phyloP scores from a whole-genome alignment of 2,113 vertebrate species.

The Perognathus longimembris region DNA sequence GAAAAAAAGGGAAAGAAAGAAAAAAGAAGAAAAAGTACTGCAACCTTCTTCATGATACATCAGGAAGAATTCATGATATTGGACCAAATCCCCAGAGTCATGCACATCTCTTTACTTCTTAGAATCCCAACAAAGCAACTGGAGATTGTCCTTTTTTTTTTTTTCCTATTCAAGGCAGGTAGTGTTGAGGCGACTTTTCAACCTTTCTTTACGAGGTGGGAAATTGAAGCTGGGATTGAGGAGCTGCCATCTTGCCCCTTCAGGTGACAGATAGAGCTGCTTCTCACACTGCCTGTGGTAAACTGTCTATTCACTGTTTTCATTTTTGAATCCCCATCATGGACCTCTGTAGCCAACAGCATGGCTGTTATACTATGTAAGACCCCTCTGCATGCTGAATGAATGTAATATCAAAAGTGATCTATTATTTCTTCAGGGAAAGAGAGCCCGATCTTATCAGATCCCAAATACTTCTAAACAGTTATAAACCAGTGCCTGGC shows the following conservation, averaged over 20 bases:
- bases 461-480: background rate
- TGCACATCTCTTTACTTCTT: background rate
- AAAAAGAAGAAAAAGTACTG: background rate
- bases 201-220: background rate
- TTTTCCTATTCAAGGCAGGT: background rate
- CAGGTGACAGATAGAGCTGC: background rate
- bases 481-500: background rate
- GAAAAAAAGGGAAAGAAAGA: background rate
- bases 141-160: background rate
- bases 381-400: no score
- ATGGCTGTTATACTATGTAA: no score
- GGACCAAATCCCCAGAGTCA: background rate
- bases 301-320: background rate
- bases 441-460: accelerated
- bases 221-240: background rate
- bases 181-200: background rate
- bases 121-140: background rate
- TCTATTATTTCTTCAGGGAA: background rate
- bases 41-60: background rate
- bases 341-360: background rate
- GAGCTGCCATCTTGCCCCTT: background rate
- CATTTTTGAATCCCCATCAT: background rate
- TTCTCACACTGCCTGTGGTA: background rate
- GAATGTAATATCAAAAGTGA: background rate
- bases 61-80: background rate